Evolutionary conservation across 1,140 invertebrate genomes (phyloP).

Genomic region (Mizuhopecten yessoensis): DNA sequence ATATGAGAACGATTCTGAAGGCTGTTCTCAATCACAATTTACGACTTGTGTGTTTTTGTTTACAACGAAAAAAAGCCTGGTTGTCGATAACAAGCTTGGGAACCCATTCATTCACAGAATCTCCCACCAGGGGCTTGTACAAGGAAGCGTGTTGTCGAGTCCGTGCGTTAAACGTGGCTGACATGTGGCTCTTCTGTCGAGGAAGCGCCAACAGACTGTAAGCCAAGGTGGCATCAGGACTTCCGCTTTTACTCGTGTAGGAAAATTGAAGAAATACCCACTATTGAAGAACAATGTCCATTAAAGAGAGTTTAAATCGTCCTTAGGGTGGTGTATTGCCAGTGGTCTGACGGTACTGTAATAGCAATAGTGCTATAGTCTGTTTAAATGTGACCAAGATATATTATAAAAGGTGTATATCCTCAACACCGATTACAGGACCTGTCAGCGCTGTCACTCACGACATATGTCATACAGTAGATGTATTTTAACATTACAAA

Average conservation of each 20-base stretch:
- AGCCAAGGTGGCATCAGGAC: neutral
- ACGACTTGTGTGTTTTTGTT: neutral
- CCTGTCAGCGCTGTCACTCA: too few species aligned
- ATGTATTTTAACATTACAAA: too few species aligned
- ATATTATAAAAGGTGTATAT: neutral
- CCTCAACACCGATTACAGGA: neutral
- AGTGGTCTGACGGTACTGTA: neutral
- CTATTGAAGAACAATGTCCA: neutral
- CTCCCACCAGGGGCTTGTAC: too few species aligned
- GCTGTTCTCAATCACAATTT: neutral
- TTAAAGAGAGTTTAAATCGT: neutral
- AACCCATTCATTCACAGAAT: too few species aligned
- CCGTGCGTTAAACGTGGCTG: too few species aligned
- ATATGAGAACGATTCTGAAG: neutral
- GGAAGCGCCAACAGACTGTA: neutral
- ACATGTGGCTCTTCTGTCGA: too few species aligned
- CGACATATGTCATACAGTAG: too few species aligned
- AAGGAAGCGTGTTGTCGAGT: too few species aligned
- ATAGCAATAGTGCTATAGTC: neutral
- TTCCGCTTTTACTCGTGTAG: neutral
- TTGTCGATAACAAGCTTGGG: too few species aligned
- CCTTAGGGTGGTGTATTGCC: neutral
- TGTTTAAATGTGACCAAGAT: neutral
- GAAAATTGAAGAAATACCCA: neutral
- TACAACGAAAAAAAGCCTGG: too few species aligned